These are phyloP conservation scores for Vanessa cardui DNA, from an alignment of 2,888 invertebrate species.

Conservation along the genomic window DNA sequence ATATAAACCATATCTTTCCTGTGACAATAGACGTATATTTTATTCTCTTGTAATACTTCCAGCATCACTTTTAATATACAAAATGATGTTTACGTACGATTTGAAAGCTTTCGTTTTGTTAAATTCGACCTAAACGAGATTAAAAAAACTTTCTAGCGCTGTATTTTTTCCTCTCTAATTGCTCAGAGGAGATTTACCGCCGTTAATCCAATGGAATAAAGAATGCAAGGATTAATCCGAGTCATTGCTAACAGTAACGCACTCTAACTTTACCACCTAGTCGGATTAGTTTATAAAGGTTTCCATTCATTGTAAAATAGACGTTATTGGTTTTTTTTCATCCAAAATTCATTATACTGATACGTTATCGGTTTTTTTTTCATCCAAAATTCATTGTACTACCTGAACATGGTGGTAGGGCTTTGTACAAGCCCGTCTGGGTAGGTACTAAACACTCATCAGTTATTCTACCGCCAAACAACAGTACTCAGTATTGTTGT, in stretches of 20 bases:
- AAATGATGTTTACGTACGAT: slow-evolving; percentile 6
- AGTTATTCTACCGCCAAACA: no score
- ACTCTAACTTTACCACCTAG: not conserved
- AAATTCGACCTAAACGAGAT: not conserved
- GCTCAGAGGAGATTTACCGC: slow-evolving; percentile 6
- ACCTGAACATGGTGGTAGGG: no score
- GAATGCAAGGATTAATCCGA: slow-evolving; percentile 27
- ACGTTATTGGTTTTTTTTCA: no score
- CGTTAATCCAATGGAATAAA: slow-evolving; percentile 15
- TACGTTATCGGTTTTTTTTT: no score
- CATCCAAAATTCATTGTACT: no score
- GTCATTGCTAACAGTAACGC: slow-evolving; percentile 2
- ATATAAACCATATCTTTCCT: not conserved
- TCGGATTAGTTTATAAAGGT: not conserved
- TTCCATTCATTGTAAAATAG: no score
- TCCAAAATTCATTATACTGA: no score
- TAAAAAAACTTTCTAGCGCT: not conserved
- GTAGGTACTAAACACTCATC: no score
- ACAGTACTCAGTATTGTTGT: no score
- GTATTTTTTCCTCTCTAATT: not conserved
- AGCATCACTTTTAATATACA: slow-evolving; percentile 4
- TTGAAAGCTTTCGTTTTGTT: not conserved
- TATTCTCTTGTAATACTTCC: not conserved
- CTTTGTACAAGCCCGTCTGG: no score
- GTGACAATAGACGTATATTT: not conserved